Base-by-base conservation (phyloP, 2,113 vertebrate species). In the Macroglossus sobrinus region DNA sequence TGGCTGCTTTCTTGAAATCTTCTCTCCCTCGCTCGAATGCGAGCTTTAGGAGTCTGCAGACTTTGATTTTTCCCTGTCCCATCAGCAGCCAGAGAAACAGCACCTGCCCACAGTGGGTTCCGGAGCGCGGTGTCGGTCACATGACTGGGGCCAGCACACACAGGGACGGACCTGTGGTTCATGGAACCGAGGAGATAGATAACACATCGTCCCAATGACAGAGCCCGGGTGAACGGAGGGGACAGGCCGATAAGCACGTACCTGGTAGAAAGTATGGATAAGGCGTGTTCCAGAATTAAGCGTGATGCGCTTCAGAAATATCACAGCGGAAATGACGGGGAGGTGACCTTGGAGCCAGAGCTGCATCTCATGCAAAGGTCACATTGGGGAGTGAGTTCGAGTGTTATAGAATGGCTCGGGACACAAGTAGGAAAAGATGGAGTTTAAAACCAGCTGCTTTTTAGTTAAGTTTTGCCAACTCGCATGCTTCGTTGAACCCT, bases 91-190 rank as follows among this genome's bases (percentile, higher is more conserved):
- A 28, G 1, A 2, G 3, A 1, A 64, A 19, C 1, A 33, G 7
- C 43, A 24, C 7, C 45, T 35, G 12, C 9, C 45, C 24, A 1
- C 12, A 9, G n/a, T 0, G 14, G 28, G 38, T 7, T 4, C 18
- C 40, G 0, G 1, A 19, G 50, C 14, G 33, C 3, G 0, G 0
- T 63, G 28, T 0, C 16, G 30, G 57, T 16, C 21, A 3, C 9
- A 0, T 0, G 1, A 45, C 26, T 57, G 10, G 30, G 18, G 59
- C 40, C 13, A 40, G 57, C 4, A 19, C 7, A 26, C 11, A 7
- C 2, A 4, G 4, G 1, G 11, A 43, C 22, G 22, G 45, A 76
- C 26, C 18, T 10, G 33, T 16, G 40, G 50, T 10, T 22, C 16
- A 0, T 3, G 2, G 38, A 45, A 8, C 40, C 28, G 33, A 50